Evolutionary conservation across 2,888 invertebrate species (phyloP).

Genomic region (Pyrgus malvae): DNA sequence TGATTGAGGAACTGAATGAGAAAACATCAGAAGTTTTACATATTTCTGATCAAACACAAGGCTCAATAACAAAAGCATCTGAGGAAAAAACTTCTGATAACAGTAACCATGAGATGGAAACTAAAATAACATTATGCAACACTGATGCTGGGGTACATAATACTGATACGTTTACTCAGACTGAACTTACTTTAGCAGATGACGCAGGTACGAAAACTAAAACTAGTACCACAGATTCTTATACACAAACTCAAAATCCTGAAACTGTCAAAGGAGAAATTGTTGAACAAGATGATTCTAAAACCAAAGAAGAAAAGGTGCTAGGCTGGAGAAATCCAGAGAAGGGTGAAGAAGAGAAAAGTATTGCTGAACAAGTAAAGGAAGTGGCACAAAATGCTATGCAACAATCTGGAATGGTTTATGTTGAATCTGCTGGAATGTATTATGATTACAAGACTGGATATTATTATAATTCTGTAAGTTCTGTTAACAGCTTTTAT

Average conservation of each 20-base stretch:
- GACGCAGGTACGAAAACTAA: neutral
- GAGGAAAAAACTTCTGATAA: neutral
- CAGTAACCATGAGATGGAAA: neutral
- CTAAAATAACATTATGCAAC: neutral
- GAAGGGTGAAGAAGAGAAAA: conserved; percentile 55
- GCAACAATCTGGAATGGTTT: conserved; percentile 90
- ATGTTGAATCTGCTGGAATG: conserved; percentile 92
- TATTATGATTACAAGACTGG: conserved; percentile 94
- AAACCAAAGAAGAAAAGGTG: conserved; percentile 27
- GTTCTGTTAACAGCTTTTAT: no score
- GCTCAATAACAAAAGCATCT: neutral
- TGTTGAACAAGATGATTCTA: conserved; percentile 21
- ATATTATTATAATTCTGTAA: conserved; percentile 94
- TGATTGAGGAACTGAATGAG: neutral
- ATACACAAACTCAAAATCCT: conserved; percentile 44
- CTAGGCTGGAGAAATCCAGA: conserved; percentile 51
- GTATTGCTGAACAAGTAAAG: conserved; percentile 88
- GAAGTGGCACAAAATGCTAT: conserved; percentile 88
- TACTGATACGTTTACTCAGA: conserved; percentile 14
- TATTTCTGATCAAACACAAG: neutral
- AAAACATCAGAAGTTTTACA: neutral
- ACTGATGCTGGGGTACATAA: neutral
- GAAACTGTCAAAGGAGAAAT: neutral
- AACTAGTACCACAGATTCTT: conserved; percentile 29
- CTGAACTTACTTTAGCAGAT: conserved; percentile 2